Conservation (phyloP, 2,113 vertebrate genomes). For the Notothenia coriiceps region DNA sequence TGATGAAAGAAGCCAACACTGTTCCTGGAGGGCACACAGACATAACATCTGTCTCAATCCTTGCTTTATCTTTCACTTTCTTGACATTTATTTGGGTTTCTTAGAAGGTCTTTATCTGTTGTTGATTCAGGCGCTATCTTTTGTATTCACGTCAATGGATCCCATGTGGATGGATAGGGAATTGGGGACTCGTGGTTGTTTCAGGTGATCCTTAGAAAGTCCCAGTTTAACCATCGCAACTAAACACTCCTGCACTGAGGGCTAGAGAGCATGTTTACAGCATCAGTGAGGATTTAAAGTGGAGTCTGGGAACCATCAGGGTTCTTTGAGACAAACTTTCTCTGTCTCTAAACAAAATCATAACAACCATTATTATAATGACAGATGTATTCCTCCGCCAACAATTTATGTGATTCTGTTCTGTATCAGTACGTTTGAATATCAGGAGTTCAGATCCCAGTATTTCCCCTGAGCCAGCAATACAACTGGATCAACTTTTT, state of each 20-base stretch:
- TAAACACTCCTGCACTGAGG: neutral
- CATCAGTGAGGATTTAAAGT: neutral
- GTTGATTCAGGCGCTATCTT: neutral
- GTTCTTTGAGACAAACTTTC: neutral
- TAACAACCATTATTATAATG: neutral
- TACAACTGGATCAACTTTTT: neutral
- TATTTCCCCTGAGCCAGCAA: neutral
- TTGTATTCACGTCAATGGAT: neutral
- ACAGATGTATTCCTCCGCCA: neutral
- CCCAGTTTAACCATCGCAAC: neutral
- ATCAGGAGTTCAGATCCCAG: neutral
- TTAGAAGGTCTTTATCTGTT: neutral
- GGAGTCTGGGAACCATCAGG: conserved; percentile 25
- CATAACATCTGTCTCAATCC: neutral
- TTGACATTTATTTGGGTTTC: neutral
- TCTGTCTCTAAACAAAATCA: conserved; percentile 27
- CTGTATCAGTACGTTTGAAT: neutral
- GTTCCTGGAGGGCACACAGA: conserved; percentile 3
- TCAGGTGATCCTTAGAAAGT: neutral
- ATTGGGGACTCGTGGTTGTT: neutral
- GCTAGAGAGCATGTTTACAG: neutral
- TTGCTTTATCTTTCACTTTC: neutral
- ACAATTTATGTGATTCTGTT: neutral
- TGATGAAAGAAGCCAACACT: neutral
- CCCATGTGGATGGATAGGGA: neutral